Conservation (phyloP, 2,888 invertebrate species). For the Pristionchus entomophagus region DNA sequence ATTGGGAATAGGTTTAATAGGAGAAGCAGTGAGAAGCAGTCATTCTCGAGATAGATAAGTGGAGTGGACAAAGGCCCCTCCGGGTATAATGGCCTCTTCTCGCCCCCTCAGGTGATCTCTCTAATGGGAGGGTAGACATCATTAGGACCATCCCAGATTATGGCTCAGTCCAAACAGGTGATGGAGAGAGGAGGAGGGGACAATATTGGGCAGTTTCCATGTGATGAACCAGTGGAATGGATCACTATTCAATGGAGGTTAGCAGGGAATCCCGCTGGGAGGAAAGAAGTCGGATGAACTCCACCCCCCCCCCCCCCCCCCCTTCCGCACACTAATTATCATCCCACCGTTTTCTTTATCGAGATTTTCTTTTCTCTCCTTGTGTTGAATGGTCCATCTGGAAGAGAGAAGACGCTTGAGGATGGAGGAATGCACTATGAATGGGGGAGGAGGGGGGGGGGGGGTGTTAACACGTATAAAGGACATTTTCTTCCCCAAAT, state of each 20-base stretch:
- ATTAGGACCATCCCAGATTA: constrained; percentile 28
- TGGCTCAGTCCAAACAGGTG: constrained; percentile 17
- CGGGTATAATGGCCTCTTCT: background rate
- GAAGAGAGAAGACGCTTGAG: background rate
- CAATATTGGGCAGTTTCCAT: background rate
- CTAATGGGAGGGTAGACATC: constrained; percentile 32
- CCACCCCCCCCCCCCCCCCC: too few species aligned
- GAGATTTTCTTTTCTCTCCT: too few species aligned
- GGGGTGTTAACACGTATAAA: too few species aligned
- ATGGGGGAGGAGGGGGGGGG: background rate
- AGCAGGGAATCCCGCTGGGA: background rate
- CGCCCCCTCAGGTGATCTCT: constrained; percentile 10
- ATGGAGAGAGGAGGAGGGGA: background rate
- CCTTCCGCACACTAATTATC: too few species aligned
- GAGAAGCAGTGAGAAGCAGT: background rate
- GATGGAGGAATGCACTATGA: background rate
- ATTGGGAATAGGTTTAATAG: too few species aligned
- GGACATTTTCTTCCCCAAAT: too few species aligned
- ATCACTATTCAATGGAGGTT: background rate
- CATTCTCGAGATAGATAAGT: too few species aligned
- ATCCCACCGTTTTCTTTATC: too few species aligned
- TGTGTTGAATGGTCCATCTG: background rate
- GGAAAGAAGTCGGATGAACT: background rate
- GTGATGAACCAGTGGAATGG: too few species aligned
- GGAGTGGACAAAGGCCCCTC: background rate